A percentile compares a stretch with the other conserved stretches of the same genome.
Conservation (phyloP, 1,140 invertebrate genomes). For the Ganaspis sp. region DNA sequence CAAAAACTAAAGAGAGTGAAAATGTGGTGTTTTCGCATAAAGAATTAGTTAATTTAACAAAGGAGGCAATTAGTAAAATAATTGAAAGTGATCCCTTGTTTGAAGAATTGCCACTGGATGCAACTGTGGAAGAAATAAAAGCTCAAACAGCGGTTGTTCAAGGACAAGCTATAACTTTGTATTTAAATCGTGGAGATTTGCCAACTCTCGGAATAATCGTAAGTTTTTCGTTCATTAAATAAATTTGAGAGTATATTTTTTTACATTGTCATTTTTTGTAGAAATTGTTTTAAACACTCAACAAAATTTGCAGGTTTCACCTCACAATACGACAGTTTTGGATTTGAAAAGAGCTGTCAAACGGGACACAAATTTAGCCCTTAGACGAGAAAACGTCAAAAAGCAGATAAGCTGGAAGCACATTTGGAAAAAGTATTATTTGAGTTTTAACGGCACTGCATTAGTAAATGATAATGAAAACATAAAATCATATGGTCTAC, state of each 20-base stretch:
- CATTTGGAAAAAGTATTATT: constrained; percentile 70
- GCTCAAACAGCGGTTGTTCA: constrained; percentile 70
- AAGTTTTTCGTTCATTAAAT: constrained; percentile 43
- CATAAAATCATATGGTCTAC: constrained; percentile 69
- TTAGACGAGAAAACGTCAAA: constrained; percentile 65
- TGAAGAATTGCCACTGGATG: constrained; percentile 64
- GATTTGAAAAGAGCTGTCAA: constrained; percentile 72
- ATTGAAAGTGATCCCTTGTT: constrained; percentile 71
- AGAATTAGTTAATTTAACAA: constrained; percentile 68
- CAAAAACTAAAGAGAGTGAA: not conserved
- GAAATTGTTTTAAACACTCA: not conserved
- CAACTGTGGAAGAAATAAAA: constrained; percentile 72
- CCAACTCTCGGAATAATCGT: constrained; percentile 70
- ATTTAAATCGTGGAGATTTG: constrained; percentile 66
- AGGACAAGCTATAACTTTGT: constrained; percentile 72
- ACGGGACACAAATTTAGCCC: constrained; percentile 65
- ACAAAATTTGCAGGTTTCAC: constrained; percentile 60
- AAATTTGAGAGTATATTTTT: constrained; percentile 1
- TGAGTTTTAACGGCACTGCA: constrained; percentile 58
- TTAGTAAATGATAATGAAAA: constrained; percentile 64
- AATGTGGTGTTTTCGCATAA: constrained; percentile 57
- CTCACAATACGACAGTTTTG: constrained; percentile 66
- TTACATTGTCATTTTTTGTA: too few relatives aligned
- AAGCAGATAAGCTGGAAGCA: constrained; percentile 74
- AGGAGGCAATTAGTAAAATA: constrained; percentile 67